A percentile compares a stretch with the other conserved stretches of the same genome.
phyloP scores from a whole-genome alignment of 2,113 vertebrate genomes.

The Melozone crissalis region DNA sequence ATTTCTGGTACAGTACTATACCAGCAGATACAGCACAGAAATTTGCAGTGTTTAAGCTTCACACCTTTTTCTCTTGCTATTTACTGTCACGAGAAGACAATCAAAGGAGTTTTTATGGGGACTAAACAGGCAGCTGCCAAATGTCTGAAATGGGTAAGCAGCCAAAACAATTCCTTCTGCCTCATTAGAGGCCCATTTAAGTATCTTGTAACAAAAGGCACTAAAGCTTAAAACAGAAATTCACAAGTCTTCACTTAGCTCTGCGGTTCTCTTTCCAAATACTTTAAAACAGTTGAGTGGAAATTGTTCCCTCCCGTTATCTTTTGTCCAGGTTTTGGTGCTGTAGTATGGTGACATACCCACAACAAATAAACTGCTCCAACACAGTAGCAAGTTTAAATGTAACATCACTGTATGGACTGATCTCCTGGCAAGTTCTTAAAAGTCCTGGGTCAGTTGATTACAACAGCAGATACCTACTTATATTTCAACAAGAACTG shows the following conservation, averaged over 20 bases:
- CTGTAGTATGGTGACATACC: neutral
- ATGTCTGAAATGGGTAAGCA: neutral
- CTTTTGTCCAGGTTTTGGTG: neutral
- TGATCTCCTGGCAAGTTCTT: neutral
- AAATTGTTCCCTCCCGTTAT: neutral
- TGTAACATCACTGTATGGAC: neutral
- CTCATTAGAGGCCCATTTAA: neutral
- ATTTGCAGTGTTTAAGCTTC: neutral
- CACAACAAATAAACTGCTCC: neutral
- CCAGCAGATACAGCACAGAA: neutral
- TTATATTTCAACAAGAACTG: neutral
- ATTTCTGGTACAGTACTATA: neutral
- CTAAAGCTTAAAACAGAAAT: neutral
- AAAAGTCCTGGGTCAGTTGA: neutral
- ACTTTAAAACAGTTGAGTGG: neutral
- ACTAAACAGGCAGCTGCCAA: neutral
- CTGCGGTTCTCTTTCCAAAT: neutral
- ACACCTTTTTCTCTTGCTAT: neutral
- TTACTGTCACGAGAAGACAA: neutral
- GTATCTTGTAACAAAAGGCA: neutral
- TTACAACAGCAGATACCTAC: neutral
- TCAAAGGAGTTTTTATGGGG: neutral
- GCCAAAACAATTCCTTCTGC: neutral
- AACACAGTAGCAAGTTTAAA: neutral
- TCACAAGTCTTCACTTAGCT: neutral